Evolutionary conservation across 2,113 vertebrate species (phyloP).

Genomic region (Casuarius casuarius): DNA sequence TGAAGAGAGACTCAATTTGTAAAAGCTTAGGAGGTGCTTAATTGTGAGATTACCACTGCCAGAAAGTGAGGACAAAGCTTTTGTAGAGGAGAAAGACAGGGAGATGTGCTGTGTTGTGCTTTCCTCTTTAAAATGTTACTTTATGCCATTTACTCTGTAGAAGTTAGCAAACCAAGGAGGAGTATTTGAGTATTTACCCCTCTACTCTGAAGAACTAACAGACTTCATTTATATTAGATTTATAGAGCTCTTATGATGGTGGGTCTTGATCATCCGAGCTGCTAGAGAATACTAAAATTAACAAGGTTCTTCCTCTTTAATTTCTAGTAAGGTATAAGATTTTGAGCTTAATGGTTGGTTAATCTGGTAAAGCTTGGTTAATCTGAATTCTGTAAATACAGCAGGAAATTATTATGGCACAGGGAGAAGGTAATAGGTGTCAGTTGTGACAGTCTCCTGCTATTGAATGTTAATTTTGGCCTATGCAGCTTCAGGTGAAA

Average conservation of each 20-base stretch:
- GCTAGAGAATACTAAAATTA: not conserved
- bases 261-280: not conserved
- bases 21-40: not conserved
- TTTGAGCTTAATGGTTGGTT: not conserved
- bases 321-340: not conserved
- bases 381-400: not conserved
- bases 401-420: not conserved
- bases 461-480: conserved; percentile 12
- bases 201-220: not conserved
- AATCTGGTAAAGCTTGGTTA: not conserved
- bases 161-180: not conserved
- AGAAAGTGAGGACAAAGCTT: not conserved
- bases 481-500: not conserved
- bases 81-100: not conserved
- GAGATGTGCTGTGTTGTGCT: not conserved
- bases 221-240: not conserved
- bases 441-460: not conserved
- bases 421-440: not conserved
- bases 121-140: not conserved
- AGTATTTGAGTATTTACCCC: not conserved
- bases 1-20: not conserved
- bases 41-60: not conserved
- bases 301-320: not conserved
- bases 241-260: not conserved
- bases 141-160: not conserved